Evolutionary conservation across 2,888 invertebrate species (phyloP).

Genomic region (Notocelia uddmanniana): DNA sequence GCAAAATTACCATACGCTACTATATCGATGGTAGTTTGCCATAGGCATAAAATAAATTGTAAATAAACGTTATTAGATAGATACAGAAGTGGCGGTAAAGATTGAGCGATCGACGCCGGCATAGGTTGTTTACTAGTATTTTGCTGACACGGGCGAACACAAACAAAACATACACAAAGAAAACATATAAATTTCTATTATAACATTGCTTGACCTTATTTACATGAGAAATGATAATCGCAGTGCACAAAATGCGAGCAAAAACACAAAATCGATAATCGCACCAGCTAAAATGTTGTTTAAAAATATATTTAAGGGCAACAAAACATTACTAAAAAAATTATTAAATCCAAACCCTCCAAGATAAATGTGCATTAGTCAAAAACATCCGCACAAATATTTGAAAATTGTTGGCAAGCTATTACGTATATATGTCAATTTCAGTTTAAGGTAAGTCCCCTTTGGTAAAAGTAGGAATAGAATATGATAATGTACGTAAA

Average conservation of each 20-base stretch:
- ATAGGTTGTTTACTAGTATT: constrained; percentile 30
- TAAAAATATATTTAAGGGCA: constrained; percentile 2
- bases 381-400: not conserved
- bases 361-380: not conserved
- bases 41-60: not conserved
- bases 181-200: constrained; percentile 7
- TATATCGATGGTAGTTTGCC: constrained; percentile 2
- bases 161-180: not conserved
- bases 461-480: not conserved
- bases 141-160: constrained; percentile 14
- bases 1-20: not conserved
- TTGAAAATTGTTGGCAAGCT: not conserved
- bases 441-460: not conserved
- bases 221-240: constrained; percentile 34
- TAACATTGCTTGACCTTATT: constrained; percentile 11
- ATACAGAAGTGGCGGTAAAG: constrained; percentile 33
- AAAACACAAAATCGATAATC: constrained; percentile 21
- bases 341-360: not conserved
- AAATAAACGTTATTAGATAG: not conserved
- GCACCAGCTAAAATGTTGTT: constrained; percentile 18
- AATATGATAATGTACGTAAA: constrained; percentile 19
- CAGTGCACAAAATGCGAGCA: constrained; percentile 31
- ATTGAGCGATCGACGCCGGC: constrained; percentile 42
- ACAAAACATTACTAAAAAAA: constrained; percentile 5
- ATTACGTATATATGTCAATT: not conserved